phyloP scores from a whole-genome alignment of 2,797 vertebrate genomes.

The Hoplostethus atlanticus region DNA sequence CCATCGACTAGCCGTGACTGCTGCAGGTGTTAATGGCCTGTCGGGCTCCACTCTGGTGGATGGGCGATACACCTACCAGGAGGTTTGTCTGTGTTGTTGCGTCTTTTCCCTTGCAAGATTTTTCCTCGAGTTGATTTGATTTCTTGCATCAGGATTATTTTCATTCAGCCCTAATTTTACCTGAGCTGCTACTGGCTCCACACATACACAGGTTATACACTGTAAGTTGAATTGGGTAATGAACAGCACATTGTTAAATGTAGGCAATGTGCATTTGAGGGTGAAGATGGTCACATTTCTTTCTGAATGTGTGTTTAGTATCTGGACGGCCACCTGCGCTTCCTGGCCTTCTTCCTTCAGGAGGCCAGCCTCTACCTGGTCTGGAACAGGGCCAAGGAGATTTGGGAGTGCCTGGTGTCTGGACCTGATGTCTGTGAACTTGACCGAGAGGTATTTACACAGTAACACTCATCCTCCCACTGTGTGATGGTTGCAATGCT shows the following conservation, averaged over 20 bases:
- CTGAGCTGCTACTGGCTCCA: neutral
- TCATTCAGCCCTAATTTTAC: neutral
- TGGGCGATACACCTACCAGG: constrained; percentile 96
- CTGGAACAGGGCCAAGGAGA: constrained; percentile 98
- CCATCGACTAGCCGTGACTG: constrained; percentile 92
- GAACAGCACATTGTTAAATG: neutral
- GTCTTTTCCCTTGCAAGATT: neutral
- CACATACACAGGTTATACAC: neutral
- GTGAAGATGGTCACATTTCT: constrained; percentile 14
- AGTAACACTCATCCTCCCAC: neutral
- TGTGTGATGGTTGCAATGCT: constrained; percentile 12
- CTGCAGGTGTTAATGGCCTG: constrained; percentile 90
- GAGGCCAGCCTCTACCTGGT: constrained; percentile 98
- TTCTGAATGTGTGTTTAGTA: constrained; percentile 84
- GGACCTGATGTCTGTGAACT: constrained; percentile 96
- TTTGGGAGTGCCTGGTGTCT: constrained; percentile 98
- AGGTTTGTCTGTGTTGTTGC: constrained; percentile 80
- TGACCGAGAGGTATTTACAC: constrained; percentile 91
- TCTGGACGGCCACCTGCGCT: constrained; percentile 97
- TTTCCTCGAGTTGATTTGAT: neutral
- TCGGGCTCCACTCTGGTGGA: constrained; percentile 92
- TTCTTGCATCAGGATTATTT: neutral
- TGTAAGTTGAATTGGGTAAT: neutral
- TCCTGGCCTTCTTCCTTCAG: constrained; percentile 99
- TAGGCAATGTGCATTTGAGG: neutral